Base-by-base conservation (phyloP, 2,113 vertebrate genomes). In the Tupaia chinensis region DNA sequence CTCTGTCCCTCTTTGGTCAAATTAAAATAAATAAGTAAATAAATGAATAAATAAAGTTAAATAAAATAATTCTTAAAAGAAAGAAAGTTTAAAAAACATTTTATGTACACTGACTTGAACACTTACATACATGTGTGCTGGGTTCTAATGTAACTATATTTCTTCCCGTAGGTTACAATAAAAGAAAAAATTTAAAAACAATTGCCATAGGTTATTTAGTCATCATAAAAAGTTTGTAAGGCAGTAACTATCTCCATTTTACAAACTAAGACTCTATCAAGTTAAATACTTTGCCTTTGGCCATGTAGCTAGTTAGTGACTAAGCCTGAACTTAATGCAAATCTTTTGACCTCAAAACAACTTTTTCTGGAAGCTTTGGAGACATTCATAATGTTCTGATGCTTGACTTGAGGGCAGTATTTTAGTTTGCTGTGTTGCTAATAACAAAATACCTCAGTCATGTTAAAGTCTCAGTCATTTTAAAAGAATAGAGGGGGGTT, bases 271-370 rank as follows among this genome's bases (percentile, higher is more conserved):
- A 44, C 56, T 77, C 1, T 79, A 2, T 77, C 54, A 25, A 53
- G 29, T 90, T 56, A 74, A 73, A 83, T 66, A 44, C 83, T 44
- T 63, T 93, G 27, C 27, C 44, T 19, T 58, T 79, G 60, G 16
- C 77, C 73, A 78, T 58, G 8, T 23, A 87, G 44, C 76, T 91
- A 12, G 16, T 79, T 81, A 92, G 14, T 82, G 44, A 4, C 44
- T 86, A 14, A 92, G 10, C 66, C 17, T 68, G 70, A 93, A 70
- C 68, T 87, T 90, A 83, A 87, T 34, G 34, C 22, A 87, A 27
- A 87, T 65, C 22, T 84, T 93, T 95, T 87, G 25, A 84, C 29
- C n/a, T 95, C 80, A 78, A 78, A 93, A 66, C 63, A 63, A 72
- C 34, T 93, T 79, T 44, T 87, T 92, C n/a, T 70, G 69, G 58